Evolutionary conservation across 2,888 invertebrate species (phyloP).

Genomic region (Tenthredo scrophulariae): DNA sequence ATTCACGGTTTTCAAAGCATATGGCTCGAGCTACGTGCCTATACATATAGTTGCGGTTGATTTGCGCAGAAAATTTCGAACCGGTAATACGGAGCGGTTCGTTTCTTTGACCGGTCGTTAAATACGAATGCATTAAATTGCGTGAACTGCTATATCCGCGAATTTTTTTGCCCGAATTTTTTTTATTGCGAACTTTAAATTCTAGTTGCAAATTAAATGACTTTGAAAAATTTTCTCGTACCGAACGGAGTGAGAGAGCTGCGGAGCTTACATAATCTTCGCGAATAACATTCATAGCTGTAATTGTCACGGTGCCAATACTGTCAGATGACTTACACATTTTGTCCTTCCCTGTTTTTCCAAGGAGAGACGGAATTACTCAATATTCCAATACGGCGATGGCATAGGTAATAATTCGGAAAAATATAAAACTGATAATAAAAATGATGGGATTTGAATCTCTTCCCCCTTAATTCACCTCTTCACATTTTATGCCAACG

Average conservation of each 20-base stretch:
- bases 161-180: too few species aligned
- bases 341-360: constrained; percentile 28
- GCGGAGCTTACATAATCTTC: not conserved
- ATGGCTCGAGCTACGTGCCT: not conserved
- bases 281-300: not conserved
- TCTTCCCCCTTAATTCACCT: not conserved
- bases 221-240: not conserved
- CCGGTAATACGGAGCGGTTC: too few species aligned
- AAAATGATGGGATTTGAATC: not conserved
- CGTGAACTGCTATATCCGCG: too few species aligned
- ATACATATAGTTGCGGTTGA: too few species aligned
- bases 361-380: constrained; percentile 8
- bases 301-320: constrained; percentile 39
- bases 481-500: not conserved
- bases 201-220: not conserved
- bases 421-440: not conserved
- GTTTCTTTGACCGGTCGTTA: too few species aligned
- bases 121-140: too few species aligned
- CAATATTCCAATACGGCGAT: not conserved
- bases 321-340: constrained; percentile 24
- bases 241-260: not conserved
- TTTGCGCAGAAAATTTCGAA: not conserved
- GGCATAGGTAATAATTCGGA: not conserved
- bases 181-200: not conserved
- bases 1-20: not conserved